A percentile compares a stretch with the other conserved stretches of the same genome.
phyloP scores from a whole-genome alignment of 1,140 invertebrate species.

The Listronotus oregonensis region DNA sequence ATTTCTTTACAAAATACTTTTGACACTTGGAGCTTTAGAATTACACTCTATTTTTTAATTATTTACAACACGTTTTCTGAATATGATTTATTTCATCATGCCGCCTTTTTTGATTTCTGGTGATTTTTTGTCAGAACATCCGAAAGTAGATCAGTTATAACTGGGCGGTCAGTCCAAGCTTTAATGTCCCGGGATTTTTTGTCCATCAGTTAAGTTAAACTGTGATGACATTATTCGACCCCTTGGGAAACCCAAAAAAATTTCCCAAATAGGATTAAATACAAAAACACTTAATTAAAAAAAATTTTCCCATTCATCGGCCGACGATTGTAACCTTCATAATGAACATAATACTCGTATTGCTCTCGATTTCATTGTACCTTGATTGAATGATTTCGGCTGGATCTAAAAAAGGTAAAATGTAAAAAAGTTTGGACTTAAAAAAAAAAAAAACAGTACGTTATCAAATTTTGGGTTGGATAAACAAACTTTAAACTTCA shows the following conservation, averaged over 20 bases:
- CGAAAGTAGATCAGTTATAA: conserved; percentile 65
- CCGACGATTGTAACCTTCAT: conserved; percentile 91
- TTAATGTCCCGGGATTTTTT: conserved; percentile 59
- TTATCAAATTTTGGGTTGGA: conserved; percentile 42
- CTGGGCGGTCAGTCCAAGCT: conserved; percentile 67
- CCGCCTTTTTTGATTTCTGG: conserved; percentile 95
- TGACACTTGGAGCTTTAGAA: no score
- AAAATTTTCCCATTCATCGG: conserved; percentile 91
- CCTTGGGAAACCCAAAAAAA: conserved; percentile 61
- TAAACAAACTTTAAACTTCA: conserved; percentile 63
- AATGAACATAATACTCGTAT: conserved; percentile 96
- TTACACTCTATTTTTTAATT: no score
- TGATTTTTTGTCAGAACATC: conserved; percentile 90
- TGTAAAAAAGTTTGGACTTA: conserved; percentile 6
- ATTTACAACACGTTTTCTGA: conserved; percentile 84
- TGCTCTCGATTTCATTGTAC: conserved; percentile 74
- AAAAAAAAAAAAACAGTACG: conserved; percentile 10
- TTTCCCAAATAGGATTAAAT: conserved; percentile 3
- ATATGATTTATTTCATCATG: conserved; percentile 99
- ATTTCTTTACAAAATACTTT: no score
- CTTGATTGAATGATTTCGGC: conserved; percentile 92
- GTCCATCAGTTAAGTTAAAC: conserved; percentile 71
- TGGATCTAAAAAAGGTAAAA: conserved; percentile 65
- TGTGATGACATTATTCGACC: conserved; percentile 81
- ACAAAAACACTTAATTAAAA: background rate